Evolutionary conservation across 2,113 vertebrate species (phyloP), one percentile per base, ranked within the genome.

Genomic region (Setophaga petechia): DNA sequence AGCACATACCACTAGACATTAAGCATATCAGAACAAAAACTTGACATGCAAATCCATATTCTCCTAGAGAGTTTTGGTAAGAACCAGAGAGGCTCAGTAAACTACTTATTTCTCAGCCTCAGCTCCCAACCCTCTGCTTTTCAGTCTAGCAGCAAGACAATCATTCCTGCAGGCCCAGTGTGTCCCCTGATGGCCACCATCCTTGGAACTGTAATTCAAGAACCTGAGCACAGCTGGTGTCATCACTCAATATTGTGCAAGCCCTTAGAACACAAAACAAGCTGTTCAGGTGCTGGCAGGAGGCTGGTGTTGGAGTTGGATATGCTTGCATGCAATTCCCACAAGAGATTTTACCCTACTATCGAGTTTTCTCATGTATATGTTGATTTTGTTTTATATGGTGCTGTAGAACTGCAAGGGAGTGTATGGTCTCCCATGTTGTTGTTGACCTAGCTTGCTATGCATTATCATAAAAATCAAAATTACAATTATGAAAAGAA

Each of bases 211-310:
- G 95, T 94, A 96, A 97, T 68, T 75, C n/a, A 49, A 92, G 90
- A 94, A 65, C 41, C 31, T 20, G 41, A 69, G 66, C 76, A 54
- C 92, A 96, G 93, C 82, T 91, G 93, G 85, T 81, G 54, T 84
- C 58, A 76, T 96, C 92, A 87, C 61, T 97, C 96, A 94, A 30
- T 68, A 33, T 44, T 88, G 55, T 0, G 0, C 83, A 90, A 81
- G 72, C 15, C 39, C 63, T 83, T 51, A 69, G 13, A 43, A 49
- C 58, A 61, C 17, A n/a, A 94, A 88, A 84, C 62, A 62, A 88
- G 44, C 44, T 65, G 73, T 41, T 84, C 65, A 67, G 79, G 20
- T 39, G 11, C 65, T 89, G 76, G 65, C 76, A 78, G 28, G 37
- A 92, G 49, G n/a, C 57, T 72, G 5, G 14, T 10, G 44, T 18